These are phyloP conservation scores for Morone chrysops DNA, from an alignment of 2,113 vertebrate genomes.

Conservation along the genomic window DNA sequence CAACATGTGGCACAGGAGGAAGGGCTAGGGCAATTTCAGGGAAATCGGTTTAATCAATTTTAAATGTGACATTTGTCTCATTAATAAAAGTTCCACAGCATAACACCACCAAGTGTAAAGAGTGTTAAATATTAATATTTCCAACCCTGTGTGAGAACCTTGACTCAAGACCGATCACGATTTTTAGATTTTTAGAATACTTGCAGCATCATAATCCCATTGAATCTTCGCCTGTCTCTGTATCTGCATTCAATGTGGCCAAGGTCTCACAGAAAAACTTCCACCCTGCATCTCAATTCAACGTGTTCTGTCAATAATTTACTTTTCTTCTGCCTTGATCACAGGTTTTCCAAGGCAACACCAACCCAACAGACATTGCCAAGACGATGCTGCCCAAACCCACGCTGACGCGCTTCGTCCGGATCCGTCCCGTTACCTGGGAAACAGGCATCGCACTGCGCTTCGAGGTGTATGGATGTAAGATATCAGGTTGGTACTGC, in stretches of 20 bases:
- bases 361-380: slow-evolving; percentile 90
- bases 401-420: slow-evolving; percentile 92
- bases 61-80: not conserved
- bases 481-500: slow-evolving; percentile 91
- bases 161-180: not conserved
- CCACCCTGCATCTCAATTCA: slow-evolving; percentile 23
- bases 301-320: slow-evolving; percentile 59
- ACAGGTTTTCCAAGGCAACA: slow-evolving; percentile 96
- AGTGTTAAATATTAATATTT: not conserved
- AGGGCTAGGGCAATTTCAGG: slow-evolving; percentile 2
- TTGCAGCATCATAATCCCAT: not conserved
- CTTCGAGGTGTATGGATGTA: slow-evolving; percentile 98
- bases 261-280: slow-evolving; percentile 35
- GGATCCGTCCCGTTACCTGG: slow-evolving; percentile 92
- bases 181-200: not conserved
- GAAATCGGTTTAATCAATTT: not conserved
- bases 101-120: not conserved
- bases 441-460: slow-evolving; percentile 96
- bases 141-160: not conserved
- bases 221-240: slow-evolving; percentile 1
- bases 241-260: slow-evolving; percentile 36
- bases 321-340: slow-evolving; percentile 28
- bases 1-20: slow-evolving; percentile 33
- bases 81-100: not conserved
- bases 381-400: slow-evolving; percentile 91